Conservation (phyloP, 2,113 vertebrate genomes). For the Hemiscyllium ocellatum region DNA sequence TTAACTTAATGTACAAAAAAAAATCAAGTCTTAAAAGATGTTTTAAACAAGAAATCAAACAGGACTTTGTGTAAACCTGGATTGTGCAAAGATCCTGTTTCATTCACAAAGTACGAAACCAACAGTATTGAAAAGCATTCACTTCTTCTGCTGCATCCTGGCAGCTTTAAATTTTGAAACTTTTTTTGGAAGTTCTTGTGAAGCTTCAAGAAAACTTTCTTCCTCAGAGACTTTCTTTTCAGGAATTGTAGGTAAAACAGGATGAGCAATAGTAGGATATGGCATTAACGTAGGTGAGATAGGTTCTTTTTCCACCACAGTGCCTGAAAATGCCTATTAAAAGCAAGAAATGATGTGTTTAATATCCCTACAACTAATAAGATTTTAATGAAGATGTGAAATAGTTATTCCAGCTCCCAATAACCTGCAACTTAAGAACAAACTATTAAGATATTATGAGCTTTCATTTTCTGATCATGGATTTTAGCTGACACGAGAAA, state of each 20-base stretch:
- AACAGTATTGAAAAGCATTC: constrained; percentile 32
- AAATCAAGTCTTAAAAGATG: background rate
- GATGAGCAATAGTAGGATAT: constrained; percentile 69
- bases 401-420: background rate
- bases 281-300: constrained; percentile 58
- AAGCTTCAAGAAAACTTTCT: constrained; percentile 62
- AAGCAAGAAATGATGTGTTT: constrained; percentile 43
- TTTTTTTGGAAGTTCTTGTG: constrained; percentile 60
- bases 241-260: constrained; percentile 79
- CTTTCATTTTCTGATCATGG: background rate
- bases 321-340: constrained; percentile 88
- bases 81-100: constrained; percentile 15
- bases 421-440: background rate
- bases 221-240: constrained; percentile 71
- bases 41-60: background rate
- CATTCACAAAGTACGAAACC: constrained; percentile 26
- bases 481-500: background rate
- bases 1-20: constrained; percentile 20
- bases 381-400: background rate
- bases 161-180: constrained; percentile 90
- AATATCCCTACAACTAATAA: background rate
- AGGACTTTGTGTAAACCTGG: background rate
- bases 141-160: constrained; percentile 69
- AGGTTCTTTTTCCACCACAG: constrained; percentile 87
- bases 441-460: background rate